Evolutionary conservation across 2,888 invertebrate species (phyloP).

Genomic region (Heterodera filipjevi): DNA sequence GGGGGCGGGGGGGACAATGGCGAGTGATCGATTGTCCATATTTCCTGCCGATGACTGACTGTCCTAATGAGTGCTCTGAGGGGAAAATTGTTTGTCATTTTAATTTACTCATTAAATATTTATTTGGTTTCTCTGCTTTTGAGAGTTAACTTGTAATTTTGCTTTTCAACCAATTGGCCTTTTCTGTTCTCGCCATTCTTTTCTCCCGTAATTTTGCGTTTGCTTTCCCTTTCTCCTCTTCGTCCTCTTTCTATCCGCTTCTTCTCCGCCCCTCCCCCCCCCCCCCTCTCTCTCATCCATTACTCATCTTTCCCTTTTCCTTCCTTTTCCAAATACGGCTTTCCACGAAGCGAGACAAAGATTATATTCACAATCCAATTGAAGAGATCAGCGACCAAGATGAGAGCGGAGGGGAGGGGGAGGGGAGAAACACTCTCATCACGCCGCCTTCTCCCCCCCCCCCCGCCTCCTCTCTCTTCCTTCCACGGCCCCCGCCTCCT

Average conservation of each 20-base stretch:
- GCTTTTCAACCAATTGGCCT: background rate
- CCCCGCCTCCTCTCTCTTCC: background rate
- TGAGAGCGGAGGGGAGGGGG: background rate
- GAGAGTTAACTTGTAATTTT: too few species aligned
- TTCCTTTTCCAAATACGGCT: background rate
- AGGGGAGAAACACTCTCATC: background rate
- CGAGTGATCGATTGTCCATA: too few species aligned
- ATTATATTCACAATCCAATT: background rate
- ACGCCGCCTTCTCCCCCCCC: background rate
- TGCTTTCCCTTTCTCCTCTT: too few species aligned
- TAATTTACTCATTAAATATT: too few species aligned
- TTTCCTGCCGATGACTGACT: too few species aligned
- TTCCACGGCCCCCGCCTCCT: too few species aligned
- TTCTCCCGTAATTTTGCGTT: background rate
- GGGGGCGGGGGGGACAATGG: too few species aligned
- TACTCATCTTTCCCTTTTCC: background rate
- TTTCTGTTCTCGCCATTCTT: background rate
- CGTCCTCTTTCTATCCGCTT: background rate
- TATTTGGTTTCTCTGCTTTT: too few species aligned
- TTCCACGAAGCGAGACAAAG: background rate
- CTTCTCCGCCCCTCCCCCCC: background rate
- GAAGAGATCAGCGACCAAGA: conserved; percentile 3
- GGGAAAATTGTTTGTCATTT: too few species aligned
- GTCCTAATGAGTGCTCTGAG: too few species aligned
- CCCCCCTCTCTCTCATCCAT: background rate